Evolutionary conservation across 2,113 vertebrate genomes (phyloP).

Genomic region (Rhabdornis inornatus): DNA sequence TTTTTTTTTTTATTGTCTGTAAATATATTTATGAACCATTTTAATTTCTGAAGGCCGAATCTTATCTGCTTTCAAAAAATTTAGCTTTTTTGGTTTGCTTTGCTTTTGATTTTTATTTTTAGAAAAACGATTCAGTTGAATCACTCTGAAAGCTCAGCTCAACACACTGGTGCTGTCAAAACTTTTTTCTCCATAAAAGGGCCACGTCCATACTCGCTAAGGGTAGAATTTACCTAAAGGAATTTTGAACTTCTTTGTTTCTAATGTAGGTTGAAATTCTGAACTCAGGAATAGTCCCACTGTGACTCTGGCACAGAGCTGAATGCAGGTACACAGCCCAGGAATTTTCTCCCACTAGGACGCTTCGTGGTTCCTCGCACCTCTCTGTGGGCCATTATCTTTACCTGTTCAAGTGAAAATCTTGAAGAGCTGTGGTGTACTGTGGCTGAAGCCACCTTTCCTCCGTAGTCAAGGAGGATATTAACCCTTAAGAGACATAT

Average conservation of each 20-base stretch:
- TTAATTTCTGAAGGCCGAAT: background rate
- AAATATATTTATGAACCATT: background rate
- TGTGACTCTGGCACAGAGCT: background rate
- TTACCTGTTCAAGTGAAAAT: background rate
- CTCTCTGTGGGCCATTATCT: background rate
- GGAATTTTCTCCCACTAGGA: background rate
- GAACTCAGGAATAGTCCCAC: background rate
- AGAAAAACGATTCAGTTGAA: background rate
- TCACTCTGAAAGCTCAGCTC: background rate
- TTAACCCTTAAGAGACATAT: background rate
- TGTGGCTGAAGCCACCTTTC: background rate
- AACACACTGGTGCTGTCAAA: background rate
- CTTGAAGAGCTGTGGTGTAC: background rate
- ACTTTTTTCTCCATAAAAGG: background rate
- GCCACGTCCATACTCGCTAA: background rate
- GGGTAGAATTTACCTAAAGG: background rate
- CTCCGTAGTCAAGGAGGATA: background rate
- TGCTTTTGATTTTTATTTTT: background rate
- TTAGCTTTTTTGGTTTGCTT: background rate
- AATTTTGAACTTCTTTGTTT: background rate
- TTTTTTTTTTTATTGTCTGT: background rate
- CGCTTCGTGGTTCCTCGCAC: background rate
- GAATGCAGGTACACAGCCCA: background rate
- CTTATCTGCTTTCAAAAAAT: background rate
- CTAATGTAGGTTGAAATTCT: background rate